Conservation (phyloP, 1,140 invertebrate species). For the Pseudomyrmex pallidus region DNA sequence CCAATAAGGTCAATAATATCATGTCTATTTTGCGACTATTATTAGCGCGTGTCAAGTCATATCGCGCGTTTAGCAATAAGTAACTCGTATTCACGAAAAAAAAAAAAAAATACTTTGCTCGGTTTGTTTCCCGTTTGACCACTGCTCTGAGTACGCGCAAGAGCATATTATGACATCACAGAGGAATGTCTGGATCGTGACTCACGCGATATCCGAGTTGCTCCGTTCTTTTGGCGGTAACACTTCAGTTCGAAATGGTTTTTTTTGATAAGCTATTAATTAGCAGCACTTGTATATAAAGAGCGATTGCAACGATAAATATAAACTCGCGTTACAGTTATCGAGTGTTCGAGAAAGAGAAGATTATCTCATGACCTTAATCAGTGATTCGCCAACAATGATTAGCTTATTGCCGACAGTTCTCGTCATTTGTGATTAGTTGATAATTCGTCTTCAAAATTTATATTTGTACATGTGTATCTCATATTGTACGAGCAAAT, state of each 20-base stretch:
- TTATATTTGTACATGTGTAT: neutral
- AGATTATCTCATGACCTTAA: constrained; percentile 27
- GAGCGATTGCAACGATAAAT: neutral
- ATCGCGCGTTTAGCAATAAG: constrained; percentile 29
- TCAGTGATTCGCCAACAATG: constrained; percentile 26
- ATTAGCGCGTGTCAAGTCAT: neutral
- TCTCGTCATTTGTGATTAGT: neutral
- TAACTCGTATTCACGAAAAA: constrained; percentile 9
- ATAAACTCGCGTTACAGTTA: neutral
- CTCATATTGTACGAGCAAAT: neutral
- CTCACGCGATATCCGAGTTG: constrained; percentile 59
- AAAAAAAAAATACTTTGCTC: constrained; percentile 19
- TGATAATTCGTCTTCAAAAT: neutral
- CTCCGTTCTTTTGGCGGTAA: constrained; percentile 55
- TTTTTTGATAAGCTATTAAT: constrained; percentile 16
- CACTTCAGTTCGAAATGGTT: constrained; percentile 1
- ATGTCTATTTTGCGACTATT: constrained; percentile 1
- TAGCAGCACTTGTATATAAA: neutral
- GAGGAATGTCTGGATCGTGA: constrained; percentile 69
- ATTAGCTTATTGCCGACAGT: constrained; percentile 24
- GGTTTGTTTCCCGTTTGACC: constrained; percentile 44
- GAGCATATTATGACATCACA: constrained; percentile 69
- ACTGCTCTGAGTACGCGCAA: neutral
- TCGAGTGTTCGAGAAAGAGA: neutral
- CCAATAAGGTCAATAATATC: constrained; percentile 1